Percentiles rank a stretch among this genome's conserved stretches.
These are phyloP conservation scores for Engystomops pustulosus DNA, from an alignment of 2,113 vertebrate genomes.

Conservation along the genomic window DNA sequence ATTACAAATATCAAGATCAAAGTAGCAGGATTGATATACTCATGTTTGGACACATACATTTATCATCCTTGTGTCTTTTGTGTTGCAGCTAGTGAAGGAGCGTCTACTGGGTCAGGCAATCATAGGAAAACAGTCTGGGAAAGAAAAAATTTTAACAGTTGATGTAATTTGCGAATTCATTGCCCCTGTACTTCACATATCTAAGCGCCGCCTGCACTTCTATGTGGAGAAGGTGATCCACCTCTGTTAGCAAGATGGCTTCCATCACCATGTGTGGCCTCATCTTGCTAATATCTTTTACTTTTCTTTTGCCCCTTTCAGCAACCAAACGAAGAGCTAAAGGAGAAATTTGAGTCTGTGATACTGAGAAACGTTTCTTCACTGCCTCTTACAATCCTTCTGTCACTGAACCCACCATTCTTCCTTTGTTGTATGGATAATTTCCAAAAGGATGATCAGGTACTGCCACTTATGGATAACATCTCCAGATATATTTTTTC, in stretches of 20 bases:
- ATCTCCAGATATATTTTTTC: too few species aligned
- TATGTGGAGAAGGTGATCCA: conserved; percentile 77
- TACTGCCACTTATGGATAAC: too few species aligned
- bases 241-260: neutral
- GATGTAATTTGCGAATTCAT: conserved; percentile 81
- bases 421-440: conserved; percentile 68
- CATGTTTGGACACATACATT: too few species aligned
- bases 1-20: neutral
- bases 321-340: conserved; percentile 69
- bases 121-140: conserved; percentile 67
- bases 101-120: conserved; percentile 77
- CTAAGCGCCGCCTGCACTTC: conserved; percentile 77
- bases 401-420: conserved; percentile 77
- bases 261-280: neutral
- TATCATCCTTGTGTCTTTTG: neutral
- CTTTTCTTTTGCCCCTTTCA: conserved; percentile 14
- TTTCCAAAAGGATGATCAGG: conserved; percentile 59
- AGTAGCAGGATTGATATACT: neutral
- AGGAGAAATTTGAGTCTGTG: conserved; percentile 74
- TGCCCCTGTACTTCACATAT: conserved; percentile 76
- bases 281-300: neutral
- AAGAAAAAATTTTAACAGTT: conserved; percentile 74
- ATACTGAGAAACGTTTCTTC: conserved; percentile 79
- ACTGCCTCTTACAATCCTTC: conserved; percentile 73
- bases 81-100: conserved; percentile 77